A percentile compares a stretch with the other conserved stretches of the same genome.
These are phyloP conservation scores for Mimumesa dahlbomi DNA, from an alignment of 2,888 invertebrate genomes.

Conservation along the genomic window DNA sequence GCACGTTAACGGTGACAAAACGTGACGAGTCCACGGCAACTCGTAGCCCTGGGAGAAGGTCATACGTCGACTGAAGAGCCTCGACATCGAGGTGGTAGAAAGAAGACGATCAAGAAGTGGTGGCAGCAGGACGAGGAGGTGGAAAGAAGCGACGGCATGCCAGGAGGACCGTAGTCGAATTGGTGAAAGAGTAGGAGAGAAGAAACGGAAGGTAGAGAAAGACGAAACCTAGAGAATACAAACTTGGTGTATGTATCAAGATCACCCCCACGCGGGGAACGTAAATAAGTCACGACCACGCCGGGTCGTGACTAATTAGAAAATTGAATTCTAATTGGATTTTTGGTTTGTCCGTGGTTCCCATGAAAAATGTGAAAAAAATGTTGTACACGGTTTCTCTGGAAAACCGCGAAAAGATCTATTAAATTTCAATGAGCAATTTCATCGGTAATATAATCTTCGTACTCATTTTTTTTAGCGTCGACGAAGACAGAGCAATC, in stretches of 20 bases:
- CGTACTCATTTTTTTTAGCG: no score
- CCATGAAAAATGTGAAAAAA: no score
- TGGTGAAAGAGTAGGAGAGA: slow-evolving; percentile 44
- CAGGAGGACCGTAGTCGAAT: slow-evolving; percentile 31
- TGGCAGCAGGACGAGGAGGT: slow-evolving; percentile 47
- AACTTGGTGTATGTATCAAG: neutral
- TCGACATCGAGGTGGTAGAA: slow-evolving; percentile 49
- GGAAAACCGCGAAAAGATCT: no score
- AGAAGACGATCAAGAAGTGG: slow-evolving; percentile 43
- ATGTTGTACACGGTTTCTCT: no score
- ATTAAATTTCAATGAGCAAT: no score
- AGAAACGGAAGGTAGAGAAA: slow-evolving; percentile 22
- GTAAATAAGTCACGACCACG: no score
- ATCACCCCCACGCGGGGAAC: slow-evolving; percentile 19
- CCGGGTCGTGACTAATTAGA: no score
- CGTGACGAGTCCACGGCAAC: slow-evolving; percentile 32
- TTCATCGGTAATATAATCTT: no score
- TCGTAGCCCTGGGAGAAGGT: slow-evolving; percentile 54
- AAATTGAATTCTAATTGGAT: no score
- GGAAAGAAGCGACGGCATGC: slow-evolving; percentile 27
- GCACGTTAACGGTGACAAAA: slow-evolving; percentile 21
- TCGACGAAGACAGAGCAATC: no score
- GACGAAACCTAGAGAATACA: neutral
- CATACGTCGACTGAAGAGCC: slow-evolving; percentile 59
- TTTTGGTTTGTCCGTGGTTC: no score